A percentile compares a stretch with the other conserved stretches of the same genome.
phyloP scores from a whole-genome alignment of 2,888 invertebrate genomes.

The Spodoptera littoralis region DNA sequence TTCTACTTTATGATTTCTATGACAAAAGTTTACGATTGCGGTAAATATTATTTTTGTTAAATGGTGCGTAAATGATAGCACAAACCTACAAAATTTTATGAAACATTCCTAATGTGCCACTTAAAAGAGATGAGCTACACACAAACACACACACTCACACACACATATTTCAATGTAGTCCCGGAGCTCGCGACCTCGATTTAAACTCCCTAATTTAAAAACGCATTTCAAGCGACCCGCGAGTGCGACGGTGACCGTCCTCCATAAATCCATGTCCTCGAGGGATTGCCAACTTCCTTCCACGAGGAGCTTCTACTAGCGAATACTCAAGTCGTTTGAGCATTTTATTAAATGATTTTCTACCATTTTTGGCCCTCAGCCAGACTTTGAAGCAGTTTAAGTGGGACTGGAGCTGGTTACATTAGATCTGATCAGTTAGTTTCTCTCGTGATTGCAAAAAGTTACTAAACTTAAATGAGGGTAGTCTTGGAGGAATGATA shows the following conservation, averaged over 20 bases:
- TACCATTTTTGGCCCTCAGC: not conserved
- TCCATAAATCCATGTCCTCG: slow-evolving; percentile 25
- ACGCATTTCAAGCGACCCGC: not conserved
- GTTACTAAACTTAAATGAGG: too few species aligned
- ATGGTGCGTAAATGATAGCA: not conserved
- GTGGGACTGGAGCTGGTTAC: not conserved
- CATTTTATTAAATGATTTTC: slow-evolving; percentile 19
- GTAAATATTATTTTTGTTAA: not conserved
- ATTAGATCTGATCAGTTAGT: not conserved
- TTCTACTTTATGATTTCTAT: too few species aligned
- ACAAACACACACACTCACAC: not conserved
- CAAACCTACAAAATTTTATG: not conserved
- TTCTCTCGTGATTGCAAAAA: not conserved
- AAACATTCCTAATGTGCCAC: not conserved
- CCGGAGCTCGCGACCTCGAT: slow-evolving; percentile 1
- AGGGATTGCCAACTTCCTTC: slow-evolving; percentile 14
- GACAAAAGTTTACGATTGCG: too few species aligned
- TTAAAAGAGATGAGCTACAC: not conserved
- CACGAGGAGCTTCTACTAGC: slow-evolving; percentile 1
- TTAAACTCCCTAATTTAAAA: slow-evolving; percentile 24
- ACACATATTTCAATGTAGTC: not conserved
- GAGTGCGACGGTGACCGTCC: slow-evolving; percentile 2
- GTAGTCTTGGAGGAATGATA: too few species aligned
- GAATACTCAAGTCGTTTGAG: slow-evolving; percentile 10
- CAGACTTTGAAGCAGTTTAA: not conserved